These are phyloP conservation scores for Margarornis squamiger DNA, from an alignment of 2,797 vertebrate species.

Conservation along the genomic window DNA sequence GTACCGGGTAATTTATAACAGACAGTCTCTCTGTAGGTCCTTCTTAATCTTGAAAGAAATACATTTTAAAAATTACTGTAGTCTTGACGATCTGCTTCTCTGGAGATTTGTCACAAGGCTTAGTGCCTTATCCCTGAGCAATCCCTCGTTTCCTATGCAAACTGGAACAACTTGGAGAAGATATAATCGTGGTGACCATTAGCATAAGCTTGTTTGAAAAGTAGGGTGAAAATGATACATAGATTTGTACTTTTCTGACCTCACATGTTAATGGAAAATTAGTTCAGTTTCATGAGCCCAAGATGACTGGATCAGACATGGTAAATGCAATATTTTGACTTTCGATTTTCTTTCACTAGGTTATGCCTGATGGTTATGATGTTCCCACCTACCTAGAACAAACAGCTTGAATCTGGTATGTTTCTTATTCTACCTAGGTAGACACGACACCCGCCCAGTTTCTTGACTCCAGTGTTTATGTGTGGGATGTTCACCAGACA, in stretches of 20 bases:
- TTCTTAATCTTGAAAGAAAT: slow-evolving; percentile 1
- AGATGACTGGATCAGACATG: background rate
- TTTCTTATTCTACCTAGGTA: slow-evolving; percentile 76
- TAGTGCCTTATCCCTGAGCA: background rate
- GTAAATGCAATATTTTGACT: background rate
- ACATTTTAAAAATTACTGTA: background rate
- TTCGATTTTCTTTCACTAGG: background rate
- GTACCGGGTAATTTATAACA: background rate
- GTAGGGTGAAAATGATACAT: background rate
- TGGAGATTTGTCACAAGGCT: background rate
- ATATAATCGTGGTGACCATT: background rate
- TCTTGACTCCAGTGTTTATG: slow-evolving; percentile 86
- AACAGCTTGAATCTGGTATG: background rate
- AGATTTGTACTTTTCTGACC: background rate
- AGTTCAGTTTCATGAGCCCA: background rate
- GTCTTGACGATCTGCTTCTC: background rate
- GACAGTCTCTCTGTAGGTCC: background rate
- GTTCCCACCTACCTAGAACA: background rate
- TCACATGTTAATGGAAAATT: background rate
- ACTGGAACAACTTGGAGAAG: background rate
- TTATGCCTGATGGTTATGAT: background rate
- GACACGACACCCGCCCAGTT: slow-evolving; percentile 89
- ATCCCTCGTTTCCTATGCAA: background rate
- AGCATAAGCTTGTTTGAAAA: background rate
- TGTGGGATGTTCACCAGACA: slow-evolving; percentile 89